phyloP scores from a whole-genome alignment of 2,888 invertebrate genomes.

The Notodromas monacha region DNA sequence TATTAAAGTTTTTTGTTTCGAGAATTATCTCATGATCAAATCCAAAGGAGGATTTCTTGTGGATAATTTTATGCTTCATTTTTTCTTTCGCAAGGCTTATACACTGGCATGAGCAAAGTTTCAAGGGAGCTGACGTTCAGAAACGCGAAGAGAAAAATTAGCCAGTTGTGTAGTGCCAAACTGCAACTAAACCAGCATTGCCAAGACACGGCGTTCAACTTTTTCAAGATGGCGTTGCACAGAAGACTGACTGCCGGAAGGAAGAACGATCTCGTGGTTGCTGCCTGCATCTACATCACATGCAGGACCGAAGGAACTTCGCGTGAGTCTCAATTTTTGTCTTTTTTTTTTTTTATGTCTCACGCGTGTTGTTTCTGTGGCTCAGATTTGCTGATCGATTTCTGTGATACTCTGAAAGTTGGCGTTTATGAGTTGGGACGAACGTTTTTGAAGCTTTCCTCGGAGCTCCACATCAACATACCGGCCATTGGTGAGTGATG shows the following conservation, averaged over 20 bases:
- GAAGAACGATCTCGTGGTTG: slow-evolving; percentile 58
- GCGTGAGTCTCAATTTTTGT: slow-evolving; percentile 39
- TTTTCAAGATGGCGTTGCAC: slow-evolving; percentile 62
- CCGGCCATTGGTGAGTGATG: slow-evolving; percentile 40
- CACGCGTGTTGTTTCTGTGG: slow-evolving; percentile 8
- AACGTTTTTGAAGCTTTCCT: slow-evolving; percentile 57
- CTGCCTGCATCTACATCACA: slow-evolving; percentile 88
- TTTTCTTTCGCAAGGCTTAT: slow-evolving; percentile 18
- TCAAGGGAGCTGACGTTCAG: slow-evolving; percentile 67
- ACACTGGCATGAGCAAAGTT: slow-evolving; percentile 30
- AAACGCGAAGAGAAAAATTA: slow-evolving; percentile 55
- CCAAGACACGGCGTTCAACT: slow-evolving; percentile 67
- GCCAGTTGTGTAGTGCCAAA: slow-evolving; percentile 50
- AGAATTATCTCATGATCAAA: neutral
- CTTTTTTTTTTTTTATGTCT: slow-evolving; percentile 5
- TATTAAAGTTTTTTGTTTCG: too few species aligned
- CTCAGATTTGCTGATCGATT: slow-evolving; percentile 68
- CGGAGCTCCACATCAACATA: slow-evolving; percentile 58
- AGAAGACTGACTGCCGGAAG: slow-evolving; percentile 62
- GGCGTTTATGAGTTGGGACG: slow-evolving; percentile 82
- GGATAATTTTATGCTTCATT: slow-evolving; percentile 11
- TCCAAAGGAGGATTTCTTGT: neutral
- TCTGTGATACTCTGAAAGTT: slow-evolving; percentile 83
- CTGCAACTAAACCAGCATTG: slow-evolving; percentile 57
- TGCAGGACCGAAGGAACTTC: slow-evolving; percentile 78